A percentile compares a stretch with the other conserved stretches of the same genome.
phyloP scores from a whole-genome alignment of 2,797 vertebrate species.

The Gymnocypris eckloni region DNA sequence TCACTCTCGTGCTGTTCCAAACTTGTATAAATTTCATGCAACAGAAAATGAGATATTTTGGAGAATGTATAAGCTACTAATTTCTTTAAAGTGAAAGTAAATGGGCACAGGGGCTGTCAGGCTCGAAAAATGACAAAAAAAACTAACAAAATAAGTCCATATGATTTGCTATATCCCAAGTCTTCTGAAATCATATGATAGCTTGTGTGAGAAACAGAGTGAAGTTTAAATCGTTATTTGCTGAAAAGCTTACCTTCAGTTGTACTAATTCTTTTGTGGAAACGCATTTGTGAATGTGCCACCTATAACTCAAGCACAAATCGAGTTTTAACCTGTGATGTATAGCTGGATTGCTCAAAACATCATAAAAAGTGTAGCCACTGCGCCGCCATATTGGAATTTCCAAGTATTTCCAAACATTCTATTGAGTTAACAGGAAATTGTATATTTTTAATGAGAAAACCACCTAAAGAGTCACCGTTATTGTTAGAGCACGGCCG shows the following conservation, averaged over 20 bases:
- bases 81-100: not conserved
- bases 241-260: too few relatives aligned
- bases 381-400: too few relatives aligned
- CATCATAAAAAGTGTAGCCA: too few relatives aligned
- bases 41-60: not conserved
- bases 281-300: not conserved
- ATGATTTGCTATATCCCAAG: not conserved
- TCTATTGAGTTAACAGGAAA: too few relatives aligned
- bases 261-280: not conserved
- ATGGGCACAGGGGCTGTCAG: not conserved
- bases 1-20: not conserved
- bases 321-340: not conserved
- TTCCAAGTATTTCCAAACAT: too few relatives aligned
- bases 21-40: not conserved
- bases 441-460: too few relatives aligned
- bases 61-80: not conserved
- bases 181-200: not conserved
- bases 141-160: too few relatives aligned
- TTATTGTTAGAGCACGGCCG: too few relatives aligned
- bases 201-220: not conserved
- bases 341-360: too few relatives aligned
- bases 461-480: too few relatives aligned
- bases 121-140: not conserved
- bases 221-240: not conserved
- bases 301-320: constrained; percentile 4